Conservation (phyloP, 2,888 invertebrate genomes). For the Calliphora vomitoria region DNA sequence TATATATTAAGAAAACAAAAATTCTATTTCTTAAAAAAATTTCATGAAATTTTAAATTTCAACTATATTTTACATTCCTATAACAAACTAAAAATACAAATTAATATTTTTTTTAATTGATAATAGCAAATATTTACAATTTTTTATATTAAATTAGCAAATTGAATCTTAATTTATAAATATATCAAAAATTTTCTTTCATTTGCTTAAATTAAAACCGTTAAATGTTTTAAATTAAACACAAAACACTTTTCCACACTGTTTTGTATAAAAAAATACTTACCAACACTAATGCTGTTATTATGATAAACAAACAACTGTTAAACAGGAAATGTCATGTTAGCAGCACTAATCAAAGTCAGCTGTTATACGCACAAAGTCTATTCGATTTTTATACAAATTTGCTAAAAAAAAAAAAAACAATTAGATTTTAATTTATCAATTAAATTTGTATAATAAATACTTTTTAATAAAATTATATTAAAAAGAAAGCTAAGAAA, state of each 20-base stretch:
- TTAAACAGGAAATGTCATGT: constrained; percentile 37
- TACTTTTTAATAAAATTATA: neutral
- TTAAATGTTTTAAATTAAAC: neutral
- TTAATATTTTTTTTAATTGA: too few species aligned
- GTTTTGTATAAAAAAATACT: neutral
- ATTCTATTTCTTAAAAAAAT: too few species aligned
- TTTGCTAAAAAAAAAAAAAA: constrained; percentile 18
- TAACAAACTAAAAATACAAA: too few species aligned
- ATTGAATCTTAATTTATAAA: too few species aligned
- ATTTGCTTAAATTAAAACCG: too few species aligned
- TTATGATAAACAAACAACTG: neutral
- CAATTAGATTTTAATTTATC: neutral
- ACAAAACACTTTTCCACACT: neutral
- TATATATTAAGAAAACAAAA: too few species aligned
- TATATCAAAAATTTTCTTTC: too few species aligned
- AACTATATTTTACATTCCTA: too few species aligned
- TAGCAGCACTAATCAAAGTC: constrained; percentile 14
- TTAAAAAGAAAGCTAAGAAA: neutral
- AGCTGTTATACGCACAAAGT: constrained; percentile 22
- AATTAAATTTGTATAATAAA: constrained; percentile 14
- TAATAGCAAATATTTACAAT: too few species aligned
- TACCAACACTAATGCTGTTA: constrained; percentile 25
- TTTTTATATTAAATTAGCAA: too few species aligned
- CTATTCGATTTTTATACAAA: constrained; percentile 1
- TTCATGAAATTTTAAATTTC: too few species aligned